Evolutionary conservation across 2,797 vertebrate genomes (phyloP).

Genomic region (Sebastes miniatus): DNA sequence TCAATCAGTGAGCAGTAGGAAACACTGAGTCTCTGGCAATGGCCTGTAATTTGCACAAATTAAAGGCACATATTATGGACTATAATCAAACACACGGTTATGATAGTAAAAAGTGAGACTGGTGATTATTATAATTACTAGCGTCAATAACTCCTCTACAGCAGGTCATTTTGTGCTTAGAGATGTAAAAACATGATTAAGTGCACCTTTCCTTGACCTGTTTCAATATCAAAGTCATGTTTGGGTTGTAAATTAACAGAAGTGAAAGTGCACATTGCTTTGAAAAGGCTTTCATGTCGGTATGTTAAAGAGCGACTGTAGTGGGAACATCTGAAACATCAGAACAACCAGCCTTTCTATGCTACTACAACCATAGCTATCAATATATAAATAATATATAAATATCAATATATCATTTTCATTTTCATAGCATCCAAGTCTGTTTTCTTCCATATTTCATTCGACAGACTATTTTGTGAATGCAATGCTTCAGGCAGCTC

Average conservation of each 20-base stretch:
- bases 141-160: background rate
- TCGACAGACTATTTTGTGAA: background rate
- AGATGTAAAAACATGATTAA: background rate
- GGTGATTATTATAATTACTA: slow-evolving; percentile 14
- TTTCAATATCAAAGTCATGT: background rate
- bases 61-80: background rate
- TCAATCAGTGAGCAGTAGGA: background rate
- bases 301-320: background rate
- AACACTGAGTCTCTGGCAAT: background rate
- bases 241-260: background rate
- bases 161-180: background rate
- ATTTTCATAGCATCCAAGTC: background rate
- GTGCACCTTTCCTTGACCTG: background rate
- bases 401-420: background rate
- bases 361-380: background rate
- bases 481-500: background rate
- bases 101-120: background rate
- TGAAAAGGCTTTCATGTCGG: background rate
- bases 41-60: background rate
- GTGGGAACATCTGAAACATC: background rate
- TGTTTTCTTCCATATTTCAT: background rate
- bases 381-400: too few relatives aligned
- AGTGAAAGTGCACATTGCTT: background rate
- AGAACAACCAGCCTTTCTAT: background rate
- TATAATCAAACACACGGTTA: background rate